These are phyloP conservation scores for Pollicipes pollicipes DNA, from an alignment of 1,140 invertebrate genomes.

Conservation along the genomic window DNA sequence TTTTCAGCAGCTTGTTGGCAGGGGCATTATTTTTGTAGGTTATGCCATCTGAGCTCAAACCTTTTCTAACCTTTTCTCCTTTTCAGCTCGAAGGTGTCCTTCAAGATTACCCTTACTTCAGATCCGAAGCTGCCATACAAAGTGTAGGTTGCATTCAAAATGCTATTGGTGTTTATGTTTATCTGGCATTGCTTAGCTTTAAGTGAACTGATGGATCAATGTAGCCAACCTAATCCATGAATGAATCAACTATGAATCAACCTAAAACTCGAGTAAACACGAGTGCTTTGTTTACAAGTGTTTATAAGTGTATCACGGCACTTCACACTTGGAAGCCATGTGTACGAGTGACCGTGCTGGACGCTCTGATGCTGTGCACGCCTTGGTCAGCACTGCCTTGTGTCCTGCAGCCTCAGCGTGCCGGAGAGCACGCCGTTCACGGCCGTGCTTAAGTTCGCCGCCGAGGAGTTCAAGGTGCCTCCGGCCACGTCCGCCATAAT, in stretches of 20 bases:
- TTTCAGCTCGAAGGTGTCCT: slow-evolving; percentile 71
- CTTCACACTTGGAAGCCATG: neutral
- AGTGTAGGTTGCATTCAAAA: slow-evolving; percentile 55
- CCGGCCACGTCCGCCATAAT: slow-evolving; percentile 96
- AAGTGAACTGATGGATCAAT: no score
- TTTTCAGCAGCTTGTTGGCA: no score
- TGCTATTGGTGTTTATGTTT: neutral
- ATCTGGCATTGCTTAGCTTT: no score
- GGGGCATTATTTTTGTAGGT: no score
- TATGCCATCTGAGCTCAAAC: no score
- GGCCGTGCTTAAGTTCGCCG: slow-evolving; percentile 96
- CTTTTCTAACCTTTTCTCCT: slow-evolving; percentile 17
- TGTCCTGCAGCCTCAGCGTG: slow-evolving; percentile 61
- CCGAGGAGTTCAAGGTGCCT: slow-evolving; percentile 95
- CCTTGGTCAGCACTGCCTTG: slow-evolving; percentile 3
- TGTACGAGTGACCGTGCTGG: neutral
- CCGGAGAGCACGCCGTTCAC: slow-evolving; percentile 97
- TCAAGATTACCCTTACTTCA: slow-evolving; percentile 94
- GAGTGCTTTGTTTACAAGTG: neutral
- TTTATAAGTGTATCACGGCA: neutral
- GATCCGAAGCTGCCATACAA: slow-evolving; percentile 97
- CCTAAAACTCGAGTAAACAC: neutral
- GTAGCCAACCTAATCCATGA: neutral
- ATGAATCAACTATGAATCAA: no score
- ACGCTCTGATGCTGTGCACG: neutral